Evolutionary conservation across 2,113 vertebrate species (phyloP).

Genomic region (Micromys minutus): DNA sequence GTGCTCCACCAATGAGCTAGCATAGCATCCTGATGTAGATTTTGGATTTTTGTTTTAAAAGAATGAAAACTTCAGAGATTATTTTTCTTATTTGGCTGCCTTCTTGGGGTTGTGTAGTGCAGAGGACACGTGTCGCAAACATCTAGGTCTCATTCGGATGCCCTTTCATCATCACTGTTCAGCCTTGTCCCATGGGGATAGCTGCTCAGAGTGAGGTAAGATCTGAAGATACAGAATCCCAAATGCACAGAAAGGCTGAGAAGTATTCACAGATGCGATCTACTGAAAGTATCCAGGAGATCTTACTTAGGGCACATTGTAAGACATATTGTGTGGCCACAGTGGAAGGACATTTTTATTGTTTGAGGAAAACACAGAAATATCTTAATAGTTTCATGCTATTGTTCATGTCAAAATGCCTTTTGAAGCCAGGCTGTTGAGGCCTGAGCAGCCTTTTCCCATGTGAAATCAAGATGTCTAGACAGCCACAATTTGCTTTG

Average conservation of each 20-base stretch:
- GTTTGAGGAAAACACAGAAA: neutral
- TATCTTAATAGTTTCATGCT: neutral
- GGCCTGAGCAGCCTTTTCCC: neutral
- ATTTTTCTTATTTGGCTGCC: slow-evolving; percentile 16
- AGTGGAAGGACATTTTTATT: neutral
- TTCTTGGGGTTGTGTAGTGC: neutral
- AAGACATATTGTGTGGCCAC: neutral
- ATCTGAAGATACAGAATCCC: neutral
- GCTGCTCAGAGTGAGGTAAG: neutral
- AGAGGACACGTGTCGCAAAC: neutral
- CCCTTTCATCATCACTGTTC: neutral
- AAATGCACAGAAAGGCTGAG: slow-evolving; percentile 12
- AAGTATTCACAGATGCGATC: neutral
- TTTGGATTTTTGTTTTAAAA: neutral
- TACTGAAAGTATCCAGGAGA: neutral
- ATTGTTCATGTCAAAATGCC: neutral
- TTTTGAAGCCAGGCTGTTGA: neutral
- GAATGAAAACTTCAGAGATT: neutral
- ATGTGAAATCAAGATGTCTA: neutral
- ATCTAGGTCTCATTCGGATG: neutral
- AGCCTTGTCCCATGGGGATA: neutral
- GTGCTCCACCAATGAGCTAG: neutral
- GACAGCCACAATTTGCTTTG: slow-evolving; percentile 4
- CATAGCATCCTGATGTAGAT: neutral
- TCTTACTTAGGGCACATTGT: neutral